A percentile compares a stretch with the other conserved stretches of the same genome.
Evolutionary conservation across 1,140 invertebrate species (phyloP).

Genomic region (Sinonovacula constricta): DNA sequence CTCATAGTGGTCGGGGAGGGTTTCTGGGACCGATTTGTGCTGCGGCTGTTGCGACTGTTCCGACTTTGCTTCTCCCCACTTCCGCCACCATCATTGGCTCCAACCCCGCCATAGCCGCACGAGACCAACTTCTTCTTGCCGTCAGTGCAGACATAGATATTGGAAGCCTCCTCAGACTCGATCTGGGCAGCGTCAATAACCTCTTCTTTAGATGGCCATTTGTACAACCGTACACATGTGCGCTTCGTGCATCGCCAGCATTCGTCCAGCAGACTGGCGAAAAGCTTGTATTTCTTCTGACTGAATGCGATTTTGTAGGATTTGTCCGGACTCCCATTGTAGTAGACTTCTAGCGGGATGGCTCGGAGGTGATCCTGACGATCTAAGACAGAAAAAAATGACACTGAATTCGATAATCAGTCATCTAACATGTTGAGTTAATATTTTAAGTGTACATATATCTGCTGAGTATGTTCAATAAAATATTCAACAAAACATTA

Average conservation of each 20-base stretch:
- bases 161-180: neutral
- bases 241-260: neutral
- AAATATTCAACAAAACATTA: too few relatives aligned
- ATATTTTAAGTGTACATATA: too few relatives aligned
- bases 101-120: neutral
- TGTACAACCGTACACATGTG: neutral
- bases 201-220: neutral
- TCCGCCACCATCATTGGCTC: neutral
- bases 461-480: too few relatives aligned
- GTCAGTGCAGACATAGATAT: neutral
- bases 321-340: neutral
- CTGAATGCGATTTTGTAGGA: neutral
- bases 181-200: neutral
- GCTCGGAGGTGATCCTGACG: too few relatives aligned
- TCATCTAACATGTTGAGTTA: too few relatives aligned
- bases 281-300: neutral
- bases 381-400: too few relatives aligned
- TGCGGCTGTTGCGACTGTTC: neutral
- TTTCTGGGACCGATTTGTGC: neutral
- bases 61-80: neutral
- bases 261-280: neutral
- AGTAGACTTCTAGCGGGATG: neutral
- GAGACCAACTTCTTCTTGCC: neutral
- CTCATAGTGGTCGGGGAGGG: neutral
- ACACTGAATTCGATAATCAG: too few relatives aligned